These are phyloP conservation scores for Formicarius rufipectus DNA, from an alignment of 2,113 vertebrate species.

Conservation along the genomic window DNA sequence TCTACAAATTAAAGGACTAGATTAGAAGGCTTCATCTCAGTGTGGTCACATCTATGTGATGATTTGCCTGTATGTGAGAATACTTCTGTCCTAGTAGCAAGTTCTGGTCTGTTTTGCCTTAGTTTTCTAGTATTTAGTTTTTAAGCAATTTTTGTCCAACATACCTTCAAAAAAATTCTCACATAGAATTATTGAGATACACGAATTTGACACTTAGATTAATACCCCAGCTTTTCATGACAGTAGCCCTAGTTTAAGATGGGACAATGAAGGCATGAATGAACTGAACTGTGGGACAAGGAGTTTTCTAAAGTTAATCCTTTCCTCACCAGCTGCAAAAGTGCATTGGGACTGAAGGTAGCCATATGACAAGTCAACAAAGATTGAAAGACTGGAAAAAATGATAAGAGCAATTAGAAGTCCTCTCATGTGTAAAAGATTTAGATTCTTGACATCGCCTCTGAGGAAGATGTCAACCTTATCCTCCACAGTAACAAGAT, in stretches of 20 bases:
- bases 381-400: neutral
- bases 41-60: too few species aligned
- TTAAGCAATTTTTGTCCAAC: neutral
- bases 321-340: neutral
- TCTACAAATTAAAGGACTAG: too few species aligned
- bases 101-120: neutral
- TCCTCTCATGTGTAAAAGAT: neutral
- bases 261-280: neutral
- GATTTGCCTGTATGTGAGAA: neutral
- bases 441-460: neutral
- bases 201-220: neutral
- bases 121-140: neutral
- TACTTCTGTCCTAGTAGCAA: neutral
- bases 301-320: neutral
- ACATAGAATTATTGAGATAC: neutral
- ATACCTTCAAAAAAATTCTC: neutral
- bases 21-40: too few species aligned
- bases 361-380: neutral
- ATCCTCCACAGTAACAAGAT: neutral
- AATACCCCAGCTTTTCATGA: neutral
- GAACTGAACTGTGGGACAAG: neutral
- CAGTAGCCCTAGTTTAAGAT: neutral
- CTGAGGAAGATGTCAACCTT: neutral
- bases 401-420: neutral
- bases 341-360: neutral